Evolutionary conservation across 2,797 vertebrate genomes (phyloP).

Genomic region (Sebastes trivittatus): DNA sequence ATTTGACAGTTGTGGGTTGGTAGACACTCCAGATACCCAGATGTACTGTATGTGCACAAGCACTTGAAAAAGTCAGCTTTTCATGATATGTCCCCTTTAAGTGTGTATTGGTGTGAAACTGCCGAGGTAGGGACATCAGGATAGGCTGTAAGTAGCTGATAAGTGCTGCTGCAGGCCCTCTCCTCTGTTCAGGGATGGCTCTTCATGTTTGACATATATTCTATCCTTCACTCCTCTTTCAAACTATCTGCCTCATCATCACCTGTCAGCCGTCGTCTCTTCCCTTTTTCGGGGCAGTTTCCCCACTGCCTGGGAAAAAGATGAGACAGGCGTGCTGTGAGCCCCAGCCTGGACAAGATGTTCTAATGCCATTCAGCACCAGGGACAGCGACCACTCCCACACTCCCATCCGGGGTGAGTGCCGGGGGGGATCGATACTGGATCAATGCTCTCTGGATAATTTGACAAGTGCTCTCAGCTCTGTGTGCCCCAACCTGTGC

Average conservation of each 20-base stretch:
- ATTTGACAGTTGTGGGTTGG: neutral
- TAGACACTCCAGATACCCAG: neutral
- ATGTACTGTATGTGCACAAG: neutral
- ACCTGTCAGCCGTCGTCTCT: conserved; percentile 23
- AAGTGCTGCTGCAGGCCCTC: conserved; percentile 23
- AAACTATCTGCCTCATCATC: conserved; percentile 36
- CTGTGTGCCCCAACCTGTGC: conserved; percentile 43
- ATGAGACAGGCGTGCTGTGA: neutral
- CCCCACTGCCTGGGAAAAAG: neutral
- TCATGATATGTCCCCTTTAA: neutral
- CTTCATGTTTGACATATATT: conserved; percentile 26
- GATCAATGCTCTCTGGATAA: conserved; percentile 62
- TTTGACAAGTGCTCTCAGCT: conserved; percentile 67
- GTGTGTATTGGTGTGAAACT: conserved; percentile 4
- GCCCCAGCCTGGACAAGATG: neutral
- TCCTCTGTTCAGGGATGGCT: conserved; percentile 24
- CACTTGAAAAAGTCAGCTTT: neutral
- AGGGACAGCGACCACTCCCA: conserved; percentile 11
- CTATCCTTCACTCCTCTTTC: conserved; percentile 11
- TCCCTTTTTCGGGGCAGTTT: conserved; percentile 3
- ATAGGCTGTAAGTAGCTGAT: neutral
- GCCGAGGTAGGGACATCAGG: neutral
- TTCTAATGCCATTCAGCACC: conserved; percentile 10
- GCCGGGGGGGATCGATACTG: conserved; percentile 38
- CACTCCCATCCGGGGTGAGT: conserved; percentile 1